Evolutionary conservation across 1,140 invertebrate genomes (phyloP), one percentile per base, ranked within the genome.

Genomic region (Belonocnema kinseyi): DNA sequence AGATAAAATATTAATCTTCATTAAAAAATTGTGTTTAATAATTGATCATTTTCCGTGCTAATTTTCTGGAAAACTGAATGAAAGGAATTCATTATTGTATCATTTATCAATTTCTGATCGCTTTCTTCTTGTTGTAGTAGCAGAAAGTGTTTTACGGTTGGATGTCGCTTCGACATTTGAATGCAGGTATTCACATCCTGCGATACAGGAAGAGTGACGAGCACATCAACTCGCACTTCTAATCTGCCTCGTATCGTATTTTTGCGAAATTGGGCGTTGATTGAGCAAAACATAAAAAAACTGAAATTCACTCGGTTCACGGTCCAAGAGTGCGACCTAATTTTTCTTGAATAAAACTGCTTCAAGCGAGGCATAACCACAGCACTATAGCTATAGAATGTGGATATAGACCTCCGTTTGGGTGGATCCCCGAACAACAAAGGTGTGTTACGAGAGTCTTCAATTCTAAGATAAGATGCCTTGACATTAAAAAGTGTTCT

Each of bases 401-500:
- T 54, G 17, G 16, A 54, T n/a, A 54, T 16, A 16, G 13, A 54
- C 17, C 13, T 8, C 56, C 78, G 77, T 78, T 76, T 78, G 82
- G 77, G 77, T 54, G 71, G 79, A 72, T 66, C 61, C 72, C 16
- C n/a, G 54, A 46, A 58, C 76, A 81, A 83, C 82, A 81, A 81
- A 83, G 82, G 81, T 76, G 77, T 77, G 79, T 80, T 82, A 72
- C 70, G 26, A 66, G 70, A 66, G 56, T 76, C 40, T 66, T 76
- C 52, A 71, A 70, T 76, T 78, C 76, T 76, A 80, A 83, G 79
- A 83, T 79, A 81, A 81, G 82, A 58, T 70, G 75, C 82, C 82
- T 83, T 83, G 82, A 83, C 82, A 83, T 83, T 83, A 83, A 83
- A 83, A 83, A 83, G 77, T 79, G 79, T 83, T 83, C 79, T 83